Conservation (phyloP, 2,797 vertebrate genomes). For the Eidolon dupreanum region DNA sequence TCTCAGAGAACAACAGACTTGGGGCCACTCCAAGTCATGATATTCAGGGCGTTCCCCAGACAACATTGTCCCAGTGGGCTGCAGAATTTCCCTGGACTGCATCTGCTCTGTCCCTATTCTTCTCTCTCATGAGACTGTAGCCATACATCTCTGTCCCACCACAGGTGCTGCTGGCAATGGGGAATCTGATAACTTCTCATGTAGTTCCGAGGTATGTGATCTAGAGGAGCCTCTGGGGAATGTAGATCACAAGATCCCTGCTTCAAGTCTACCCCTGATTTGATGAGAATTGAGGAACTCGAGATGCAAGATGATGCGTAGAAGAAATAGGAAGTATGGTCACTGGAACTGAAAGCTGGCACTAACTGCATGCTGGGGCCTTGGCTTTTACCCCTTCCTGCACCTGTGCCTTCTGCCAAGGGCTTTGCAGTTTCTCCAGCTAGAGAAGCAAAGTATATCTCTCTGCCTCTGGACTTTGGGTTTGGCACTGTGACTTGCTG, state of each 20-base stretch:
- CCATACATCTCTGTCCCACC: background rate
- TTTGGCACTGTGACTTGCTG: background rate
- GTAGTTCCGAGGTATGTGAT: background rate
- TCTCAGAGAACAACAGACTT: background rate
- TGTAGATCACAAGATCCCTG: background rate
- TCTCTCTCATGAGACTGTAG: background rate
- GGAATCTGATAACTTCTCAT: background rate
- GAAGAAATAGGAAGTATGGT: too few relatives aligned
- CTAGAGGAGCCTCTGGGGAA: background rate
- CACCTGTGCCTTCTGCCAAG: background rate
- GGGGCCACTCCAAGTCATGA: background rate
- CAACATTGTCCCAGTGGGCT: too few relatives aligned
- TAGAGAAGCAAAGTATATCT: background rate
- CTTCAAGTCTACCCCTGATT: background rate
- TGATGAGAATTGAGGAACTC: background rate
- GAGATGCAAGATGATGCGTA: background rate
- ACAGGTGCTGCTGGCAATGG: background rate
- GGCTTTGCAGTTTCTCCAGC: background rate
- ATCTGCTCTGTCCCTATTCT: background rate
- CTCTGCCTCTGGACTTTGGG: background rate
- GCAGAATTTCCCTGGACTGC: background rate
- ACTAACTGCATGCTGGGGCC: background rate
- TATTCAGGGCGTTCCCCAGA: background rate
- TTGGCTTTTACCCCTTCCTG: background rate
- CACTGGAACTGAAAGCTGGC: background rate